Evolutionary conservation across 2,113 vertebrate species (phyloP).

Genomic region (Alligator mississippiensis): DNA sequence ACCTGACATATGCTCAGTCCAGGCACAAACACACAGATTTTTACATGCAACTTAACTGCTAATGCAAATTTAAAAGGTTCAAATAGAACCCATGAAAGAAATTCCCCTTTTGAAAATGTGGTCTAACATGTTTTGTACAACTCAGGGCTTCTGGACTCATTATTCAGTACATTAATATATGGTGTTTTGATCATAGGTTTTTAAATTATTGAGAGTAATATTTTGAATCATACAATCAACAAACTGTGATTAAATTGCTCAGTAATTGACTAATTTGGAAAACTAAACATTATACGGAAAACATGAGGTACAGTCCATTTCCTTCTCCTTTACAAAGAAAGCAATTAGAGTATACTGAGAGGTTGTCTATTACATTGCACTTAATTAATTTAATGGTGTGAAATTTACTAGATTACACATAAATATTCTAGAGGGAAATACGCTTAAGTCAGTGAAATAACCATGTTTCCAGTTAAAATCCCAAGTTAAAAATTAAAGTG

Average conservation of each 20-base stretch:
- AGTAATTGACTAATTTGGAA: neutral
- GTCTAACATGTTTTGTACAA: neutral
- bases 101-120: neutral
- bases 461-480: neutral
- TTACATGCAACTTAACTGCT: neutral
- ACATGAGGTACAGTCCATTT: neutral
- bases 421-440: neutral
- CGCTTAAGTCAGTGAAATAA: neutral
- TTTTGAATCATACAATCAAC: neutral
- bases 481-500: neutral
- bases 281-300: neutral
- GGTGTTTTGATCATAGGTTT: neutral
- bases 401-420: neutral
- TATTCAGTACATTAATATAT: neutral
- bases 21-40: neutral
- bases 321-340: neutral
- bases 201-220: neutral
- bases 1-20: neutral
- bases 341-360: fast-evolving
- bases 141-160: neutral
- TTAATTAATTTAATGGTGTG: neutral
- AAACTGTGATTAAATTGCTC: neutral
- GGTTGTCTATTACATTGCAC: neutral
- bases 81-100: neutral
- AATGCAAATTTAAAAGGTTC: neutral